phyloP scores from a whole-genome alignment of 2,797 vertebrate genomes.

The Adrianichthys oophorus region DNA sequence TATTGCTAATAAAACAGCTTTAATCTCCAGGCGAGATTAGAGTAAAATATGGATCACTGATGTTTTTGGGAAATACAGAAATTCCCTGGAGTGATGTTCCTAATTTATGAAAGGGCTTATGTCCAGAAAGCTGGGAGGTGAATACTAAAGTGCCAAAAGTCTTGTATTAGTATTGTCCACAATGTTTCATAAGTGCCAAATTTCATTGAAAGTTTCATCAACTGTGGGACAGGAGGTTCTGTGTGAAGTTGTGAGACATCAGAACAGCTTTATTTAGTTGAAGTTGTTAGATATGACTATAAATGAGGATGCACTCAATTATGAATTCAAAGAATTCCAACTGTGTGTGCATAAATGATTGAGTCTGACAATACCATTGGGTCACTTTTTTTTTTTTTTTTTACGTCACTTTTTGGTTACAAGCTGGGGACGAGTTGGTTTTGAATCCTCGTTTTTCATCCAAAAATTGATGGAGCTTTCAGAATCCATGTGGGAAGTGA shows the following conservation, averaged over 20 bases:
- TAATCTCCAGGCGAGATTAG: conserved; percentile 74
- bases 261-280: conserved; percentile 36
- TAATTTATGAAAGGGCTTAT: conserved; percentile 27
- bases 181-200: conserved; percentile 53
- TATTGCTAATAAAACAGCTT: conserved; percentile 6
- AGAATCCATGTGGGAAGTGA: conserved; percentile 57
- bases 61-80: conserved; percentile 35
- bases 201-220: conserved; percentile 22
- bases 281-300: conserved; percentile 48
- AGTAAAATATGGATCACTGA: conserved; percentile 26
- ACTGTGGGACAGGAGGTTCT: conserved; percentile 23
- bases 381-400: conserved; percentile 38
- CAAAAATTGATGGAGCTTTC: conserved; percentile 56
- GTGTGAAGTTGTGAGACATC: conserved; percentile 27
- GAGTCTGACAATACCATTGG: conserved; percentile 55
- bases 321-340: conserved; percentile 81
- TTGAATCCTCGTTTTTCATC: conserved; percentile 38
- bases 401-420: conserved; percentile 14
- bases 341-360: conserved; percentile 59
- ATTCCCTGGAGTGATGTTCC: conserved; percentile 19
- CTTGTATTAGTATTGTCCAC: conserved; percentile 53
- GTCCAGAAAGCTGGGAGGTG: conserved; percentile 40
- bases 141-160: conserved; percentile 56
- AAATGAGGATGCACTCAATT: conserved; percentile 71
- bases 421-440: conserved; percentile 23